Percentiles rank a stretch among this genome's conserved stretches.
phyloP scores from a whole-genome alignment of 2,797 vertebrate genomes.

The Eulemur coronatus region DNA sequence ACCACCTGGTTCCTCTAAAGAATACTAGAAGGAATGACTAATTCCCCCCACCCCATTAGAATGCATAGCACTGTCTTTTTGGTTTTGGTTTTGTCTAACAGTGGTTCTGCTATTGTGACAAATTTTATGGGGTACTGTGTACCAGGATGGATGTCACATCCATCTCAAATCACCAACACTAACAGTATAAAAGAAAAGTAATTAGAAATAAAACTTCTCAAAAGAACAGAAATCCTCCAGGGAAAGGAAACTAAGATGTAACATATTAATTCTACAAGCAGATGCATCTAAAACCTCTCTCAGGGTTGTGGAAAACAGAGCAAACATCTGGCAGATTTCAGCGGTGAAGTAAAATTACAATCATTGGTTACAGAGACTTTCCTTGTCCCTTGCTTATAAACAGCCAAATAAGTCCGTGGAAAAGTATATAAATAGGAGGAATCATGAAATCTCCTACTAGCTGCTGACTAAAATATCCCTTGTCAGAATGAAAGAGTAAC shows the following conservation, averaged over 20 bases:
- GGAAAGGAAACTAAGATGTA: slow-evolving; percentile 28
- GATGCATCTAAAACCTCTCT: slow-evolving; percentile 31
- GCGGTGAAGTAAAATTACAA: slow-evolving; percentile 30
- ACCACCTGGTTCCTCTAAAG: slow-evolving; percentile 60
- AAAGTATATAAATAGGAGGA: slow-evolving; percentile 9
- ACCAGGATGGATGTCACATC: neutral
- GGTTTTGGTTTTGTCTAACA: neutral
- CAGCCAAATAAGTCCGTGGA: neutral
- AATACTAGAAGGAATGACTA: neutral
- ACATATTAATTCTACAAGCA: slow-evolving; percentile 40
- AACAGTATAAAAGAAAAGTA: neutral
- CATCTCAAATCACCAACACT: neutral
- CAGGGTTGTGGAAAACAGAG: slow-evolving; percentile 12
- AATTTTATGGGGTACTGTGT: neutral
- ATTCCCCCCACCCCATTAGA: neutral
- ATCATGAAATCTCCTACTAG: neutral
- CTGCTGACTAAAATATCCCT: neutral
- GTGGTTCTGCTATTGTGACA: neutral
- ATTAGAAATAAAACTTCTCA: slow-evolving; percentile 37
- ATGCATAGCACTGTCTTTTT: neutral
- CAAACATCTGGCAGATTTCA: slow-evolving; percentile 65
- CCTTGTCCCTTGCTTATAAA: slow-evolving; percentile 50
- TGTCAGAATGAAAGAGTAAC: slow-evolving; percentile 39
- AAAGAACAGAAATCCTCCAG: slow-evolving; percentile 10
- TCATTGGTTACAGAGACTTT: slow-evolving; percentile 39